Evolutionary conservation across 2,888 invertebrate genomes (phyloP).

Genomic region (Scrobipalpa atriplicella): DNA sequence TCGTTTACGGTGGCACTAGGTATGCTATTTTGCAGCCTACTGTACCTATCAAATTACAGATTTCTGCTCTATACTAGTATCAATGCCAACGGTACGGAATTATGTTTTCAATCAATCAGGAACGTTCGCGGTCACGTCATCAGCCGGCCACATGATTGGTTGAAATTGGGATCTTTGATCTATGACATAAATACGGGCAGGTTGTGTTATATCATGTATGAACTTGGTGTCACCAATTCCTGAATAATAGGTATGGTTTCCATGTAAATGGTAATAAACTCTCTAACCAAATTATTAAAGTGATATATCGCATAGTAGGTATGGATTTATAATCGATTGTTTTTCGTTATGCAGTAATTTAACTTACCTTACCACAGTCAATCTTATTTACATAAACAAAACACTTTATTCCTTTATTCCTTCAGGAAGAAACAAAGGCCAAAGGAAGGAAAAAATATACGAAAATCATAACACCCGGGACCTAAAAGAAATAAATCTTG

Average conservation of each 20-base stretch:
- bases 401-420: background rate
- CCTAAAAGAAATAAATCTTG: too few relatives aligned
- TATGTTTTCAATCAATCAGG: slow-evolving; percentile 25
- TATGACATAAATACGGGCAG: background rate
- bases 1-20: too few relatives aligned
- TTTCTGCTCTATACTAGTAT: too few relatives aligned
- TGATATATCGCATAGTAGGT: too few relatives aligned
- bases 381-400: too few relatives aligned
- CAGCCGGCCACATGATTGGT: slow-evolving; percentile 16
- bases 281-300: too few relatives aligned
- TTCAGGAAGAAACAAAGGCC: too few relatives aligned
- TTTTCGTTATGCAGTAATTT: too few relatives aligned
- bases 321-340: too few relatives aligned
- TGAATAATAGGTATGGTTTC: background rate
- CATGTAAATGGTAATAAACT: background rate
- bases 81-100: slow-evolving; percentile 3
- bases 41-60: background rate
- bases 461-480: too few relatives aligned
- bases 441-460: too few relatives aligned
- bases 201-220: background rate
- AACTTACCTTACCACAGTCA: too few relatives aligned
- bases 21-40: background rate
- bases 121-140: slow-evolving; percentile 21
- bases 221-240: background rate
- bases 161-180: slow-evolving; percentile 14